Percentiles rank a stretch among this genome's conserved stretches.
Conservation (phyloP, 2,113 vertebrate species). For the Amazona vittata region DNA sequence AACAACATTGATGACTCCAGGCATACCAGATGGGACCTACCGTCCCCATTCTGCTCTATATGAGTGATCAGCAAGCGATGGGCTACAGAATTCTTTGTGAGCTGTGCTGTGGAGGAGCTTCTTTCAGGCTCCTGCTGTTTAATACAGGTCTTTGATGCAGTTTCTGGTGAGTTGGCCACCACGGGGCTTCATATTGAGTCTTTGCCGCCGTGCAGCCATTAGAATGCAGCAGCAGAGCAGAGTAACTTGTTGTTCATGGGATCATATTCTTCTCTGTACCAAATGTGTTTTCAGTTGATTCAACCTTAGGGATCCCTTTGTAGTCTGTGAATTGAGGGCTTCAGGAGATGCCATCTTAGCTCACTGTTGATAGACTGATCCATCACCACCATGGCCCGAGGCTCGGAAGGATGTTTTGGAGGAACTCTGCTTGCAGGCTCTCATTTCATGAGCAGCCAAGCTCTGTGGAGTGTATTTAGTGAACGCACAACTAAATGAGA, state of each 20-base stretch:
- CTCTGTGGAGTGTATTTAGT: background rate
- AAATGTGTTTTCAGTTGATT: background rate
- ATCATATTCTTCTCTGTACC: background rate
- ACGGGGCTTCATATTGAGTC: background rate
- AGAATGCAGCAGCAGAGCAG: background rate
- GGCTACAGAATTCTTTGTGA: background rate
- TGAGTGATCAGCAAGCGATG: background rate
- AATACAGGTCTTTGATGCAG: background rate
- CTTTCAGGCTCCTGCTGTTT: background rate
- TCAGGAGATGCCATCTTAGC: background rate
- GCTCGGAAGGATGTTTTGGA: background rate
- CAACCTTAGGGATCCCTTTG: background rate
- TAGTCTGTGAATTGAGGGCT: background rate
- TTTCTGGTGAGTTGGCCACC: background rate
- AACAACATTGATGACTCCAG: background rate
- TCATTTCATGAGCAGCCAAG: background rate
- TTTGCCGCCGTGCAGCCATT: background rate
- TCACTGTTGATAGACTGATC: background rate
- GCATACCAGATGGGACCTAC: background rate
- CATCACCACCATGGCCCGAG: background rate
- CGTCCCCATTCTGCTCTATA: background rate
- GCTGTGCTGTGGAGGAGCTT: background rate
- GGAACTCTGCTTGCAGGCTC: background rate
- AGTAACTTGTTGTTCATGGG: background rate
- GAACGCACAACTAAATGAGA: background rate